Evolutionary conservation across 1,140 invertebrate species (phyloP), one percentile per base, ranked within the genome.

Genomic region (Drosophila bocki): DNA sequence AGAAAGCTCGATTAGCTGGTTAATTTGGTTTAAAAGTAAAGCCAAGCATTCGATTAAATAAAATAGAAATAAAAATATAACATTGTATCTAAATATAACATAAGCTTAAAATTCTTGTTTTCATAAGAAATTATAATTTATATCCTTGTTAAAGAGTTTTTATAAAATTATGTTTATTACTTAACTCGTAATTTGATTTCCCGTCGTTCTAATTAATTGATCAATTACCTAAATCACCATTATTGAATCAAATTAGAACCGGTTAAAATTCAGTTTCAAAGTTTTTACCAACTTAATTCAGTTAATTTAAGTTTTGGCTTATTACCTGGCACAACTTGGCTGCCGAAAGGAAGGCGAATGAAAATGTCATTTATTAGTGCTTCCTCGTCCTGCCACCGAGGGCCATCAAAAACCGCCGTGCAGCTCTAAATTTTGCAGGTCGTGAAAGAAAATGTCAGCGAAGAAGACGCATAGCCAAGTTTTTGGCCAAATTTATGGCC

Each of bases 281-380:
- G 13, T 29, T 65, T 56, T 4, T 3, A 11, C n/a, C 26, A 6
- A 13, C 65, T 35, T 59, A 33, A 48, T 42, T 51, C 19, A 59
- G 35, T 71, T 50, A 42, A 60, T 71, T 72, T 72, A 50, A 67
- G 54, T 44, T 69, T 71, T 59, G 26, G 44, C 51, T 35, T 71
- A 71, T 72, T 71, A 72, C 69, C 42, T 71, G 35, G 29, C 29
- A 50, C 29, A 50, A 67, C 45, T 50, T 58, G 15, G 41, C 54
- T 51, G 59, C 58, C 53, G 26, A 22, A 6, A 9, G 59, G 50
- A 59, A 50, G 41, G 32, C 47, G 48, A 72, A 79, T 69, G 75
- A 85, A 85, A 84, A 78, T 85, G 78, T 75, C 82, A 67, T 85
- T 85, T 85, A 86, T 82, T 85, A 86, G 75, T 48, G 44, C 68